Evolutionary conservation across 2,113 vertebrate species (phyloP), one percentile per base, ranked within the genome.

Genomic region (Clarias batrachus): DNA sequence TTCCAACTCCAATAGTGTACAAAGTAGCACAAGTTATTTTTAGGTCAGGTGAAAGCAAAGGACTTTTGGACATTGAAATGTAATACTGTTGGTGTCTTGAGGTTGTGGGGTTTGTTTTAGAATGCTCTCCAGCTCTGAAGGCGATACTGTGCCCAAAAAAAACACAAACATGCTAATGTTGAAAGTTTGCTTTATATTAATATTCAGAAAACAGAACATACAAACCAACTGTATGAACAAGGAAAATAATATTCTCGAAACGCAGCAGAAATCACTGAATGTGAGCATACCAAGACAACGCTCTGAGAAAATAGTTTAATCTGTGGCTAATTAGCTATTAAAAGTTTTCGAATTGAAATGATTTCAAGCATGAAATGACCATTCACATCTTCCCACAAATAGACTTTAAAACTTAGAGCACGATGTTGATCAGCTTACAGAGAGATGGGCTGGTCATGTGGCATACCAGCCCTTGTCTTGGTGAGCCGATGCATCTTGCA

Each of bases 71-170:
- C 16, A 21, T 9, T 79, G 77, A 79, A 59, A 79, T 79, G 56
- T 33, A 33, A 79, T 79, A 79, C 77, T 78, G 76, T 56, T 78
- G 7, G n/a, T 78, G 76, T 54, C 52, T 78, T 78, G 56, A 21
- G 54, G 77, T 59, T 33, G 14, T 16, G 10, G 74, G 52, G 74
- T 79, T 79, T 59, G n/a, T 59, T 79, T 79, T 4, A 79, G 77
- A 79, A 78, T 27, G 25, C 52, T 56, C 74, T 78, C 74, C 52
- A 27, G 77, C 56, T 80, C 27, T 60, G 30, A 33, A 60, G 56
- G 56, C 9, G 4, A 80, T 80, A 80, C 56, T 37, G 30, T 60
- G 27, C 56, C 78, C 78, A 80, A 80, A 80, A 25, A 59, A 60
- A 60, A 60, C 76, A 59, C 56, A 60, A 80, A 60, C 57, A 80